phyloP scores from a whole-genome alignment of 2,113 vertebrate species.

The Labeo rohita region DNA sequence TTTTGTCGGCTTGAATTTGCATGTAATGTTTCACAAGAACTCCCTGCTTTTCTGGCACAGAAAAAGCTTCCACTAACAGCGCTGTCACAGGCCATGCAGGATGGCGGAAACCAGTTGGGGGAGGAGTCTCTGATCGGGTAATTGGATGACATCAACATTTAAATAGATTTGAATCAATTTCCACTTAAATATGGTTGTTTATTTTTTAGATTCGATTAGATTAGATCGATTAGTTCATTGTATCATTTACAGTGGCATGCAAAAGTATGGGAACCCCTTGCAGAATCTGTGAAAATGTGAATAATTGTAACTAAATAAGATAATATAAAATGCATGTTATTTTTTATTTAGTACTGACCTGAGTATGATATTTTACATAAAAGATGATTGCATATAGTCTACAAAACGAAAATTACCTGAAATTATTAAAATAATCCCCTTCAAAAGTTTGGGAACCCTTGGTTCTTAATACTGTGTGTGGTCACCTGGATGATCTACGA shows the following conservation, averaged over 20 bases:
- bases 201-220: background rate
- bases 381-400: no score
- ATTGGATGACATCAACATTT: slow-evolving; percentile 60
- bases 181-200: background rate
- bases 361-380: no score
- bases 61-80: slow-evolving; percentile 94
- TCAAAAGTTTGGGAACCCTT: no score
- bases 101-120: slow-evolving; percentile 86
- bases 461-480: no score
- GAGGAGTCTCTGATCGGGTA: slow-evolving; percentile 95
- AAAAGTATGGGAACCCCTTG: no score
- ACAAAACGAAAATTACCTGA: no score
- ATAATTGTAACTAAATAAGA: no score
- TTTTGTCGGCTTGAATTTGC: background rate
- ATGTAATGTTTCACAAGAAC: background rate
- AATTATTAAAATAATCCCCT: no score
- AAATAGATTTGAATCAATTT: slow-evolving; percentile 3
- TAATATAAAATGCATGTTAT: no score
- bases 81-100: slow-evolving; percentile 92
- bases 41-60: slow-evolving; percentile 66
- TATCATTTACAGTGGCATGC: background rate
- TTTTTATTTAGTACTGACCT: no score
- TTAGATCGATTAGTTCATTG: background rate
- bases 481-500: no score
- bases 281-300: no score